Evolutionary conservation across 2,888 invertebrate genomes (phyloP), one percentile per base, ranked within the genome.

Genomic region (Empis livida): DNA sequence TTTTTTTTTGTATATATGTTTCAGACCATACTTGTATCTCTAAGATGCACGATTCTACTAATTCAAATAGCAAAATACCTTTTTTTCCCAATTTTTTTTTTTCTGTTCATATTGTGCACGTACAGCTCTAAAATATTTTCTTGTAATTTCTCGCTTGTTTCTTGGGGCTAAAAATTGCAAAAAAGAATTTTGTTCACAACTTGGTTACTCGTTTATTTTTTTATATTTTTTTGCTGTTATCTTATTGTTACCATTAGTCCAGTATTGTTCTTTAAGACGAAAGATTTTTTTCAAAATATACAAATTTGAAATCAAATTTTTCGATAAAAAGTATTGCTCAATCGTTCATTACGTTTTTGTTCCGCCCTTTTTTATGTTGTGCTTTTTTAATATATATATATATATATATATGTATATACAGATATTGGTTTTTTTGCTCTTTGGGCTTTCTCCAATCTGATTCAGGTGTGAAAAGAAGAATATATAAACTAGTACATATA

Each of bases 241-340:
- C 23, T 27, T 4, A 6, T 4, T 27, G 23, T 27, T 27, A 27
- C 23, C 23, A 27, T 27, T 27, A 27, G 23, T 43, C 14, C 31
- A 32, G 15, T 31, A 15, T 31, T 16, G 30, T 16, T 31, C 20
- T 30, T 5, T n/a, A 59, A 52, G 57, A 52, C 59, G n/a, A n/a
- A n/a, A n/a, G n/a, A 59, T 60, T 60, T 60, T 51, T 48, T 53
- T 56, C 53, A 30, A 9, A n/a, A 16, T 54, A 44, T 54, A 30
- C 41, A 30, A 44, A 23, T 39, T 39, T 39, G 16, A 17, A 39
- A 39, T 39, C 39, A 17, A 39, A 39, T 17, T 17, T 13, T 39
- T 39, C 39, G 39, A 39, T 39, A 39, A 39, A 39, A 39, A 38
- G 17, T 20, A 20, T 39, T 39, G 39, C 39, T 39, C 39, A 39